Evolutionary conservation across 2,797 vertebrate species (phyloP).

Genomic region (Atherinosoma microstoma): DNA sequence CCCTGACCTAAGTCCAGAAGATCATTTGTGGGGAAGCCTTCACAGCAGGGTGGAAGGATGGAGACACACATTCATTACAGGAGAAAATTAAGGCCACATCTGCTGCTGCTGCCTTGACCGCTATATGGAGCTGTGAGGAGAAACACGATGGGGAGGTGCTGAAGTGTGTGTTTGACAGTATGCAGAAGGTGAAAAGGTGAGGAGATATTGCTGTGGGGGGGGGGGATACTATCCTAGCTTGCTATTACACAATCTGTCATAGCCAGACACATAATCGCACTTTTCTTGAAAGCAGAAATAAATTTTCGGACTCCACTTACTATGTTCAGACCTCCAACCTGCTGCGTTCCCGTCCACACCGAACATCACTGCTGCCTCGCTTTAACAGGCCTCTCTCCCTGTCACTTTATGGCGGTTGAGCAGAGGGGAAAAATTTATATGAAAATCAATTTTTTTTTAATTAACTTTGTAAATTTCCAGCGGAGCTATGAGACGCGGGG

Average conservation of each 20-base stretch:
- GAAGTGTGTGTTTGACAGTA: slow-evolving; percentile 22
- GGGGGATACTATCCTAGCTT: slow-evolving; percentile 25
- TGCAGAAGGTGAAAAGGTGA: slow-evolving; percentile 48
- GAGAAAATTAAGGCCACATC: slow-evolving; percentile 75
- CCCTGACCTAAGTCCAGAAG: slow-evolving; percentile 54
- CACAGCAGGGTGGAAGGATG: slow-evolving; percentile 53
- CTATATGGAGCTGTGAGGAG: slow-evolving; percentile 25
- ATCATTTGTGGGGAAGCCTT: slow-evolving; percentile 68
- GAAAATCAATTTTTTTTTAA: slow-evolving; percentile 85
- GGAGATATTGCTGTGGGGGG: slow-evolving; percentile 32
- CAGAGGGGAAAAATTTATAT: slow-evolving; percentile 50
- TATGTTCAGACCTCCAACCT: slow-evolving; percentile 36
- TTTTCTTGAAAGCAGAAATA: slow-evolving; percentile 32
- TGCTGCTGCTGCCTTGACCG: slow-evolving; percentile 47
- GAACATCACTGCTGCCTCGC: slow-evolving; percentile 1
- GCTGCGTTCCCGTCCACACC: slow-evolving; percentile 29
- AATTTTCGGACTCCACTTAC: slow-evolving; percentile 28
- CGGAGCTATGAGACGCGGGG: slow-evolving; percentile 92
- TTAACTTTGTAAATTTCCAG: slow-evolving; percentile 97
- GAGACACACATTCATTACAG: slow-evolving; percentile 71
- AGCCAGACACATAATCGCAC: slow-evolving; percentile 20
- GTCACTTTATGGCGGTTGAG: slow-evolving; percentile 43
- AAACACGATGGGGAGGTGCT: neutral
- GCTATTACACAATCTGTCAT: slow-evolving; percentile 51
- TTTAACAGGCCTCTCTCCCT: slow-evolving; percentile 26